A percentile compares a stretch with the other conserved stretches of the same genome.
These are phyloP conservation scores for Scophthalmus maximus DNA, from an alignment of 2,113 vertebrate species.

Conservation along the genomic window DNA sequence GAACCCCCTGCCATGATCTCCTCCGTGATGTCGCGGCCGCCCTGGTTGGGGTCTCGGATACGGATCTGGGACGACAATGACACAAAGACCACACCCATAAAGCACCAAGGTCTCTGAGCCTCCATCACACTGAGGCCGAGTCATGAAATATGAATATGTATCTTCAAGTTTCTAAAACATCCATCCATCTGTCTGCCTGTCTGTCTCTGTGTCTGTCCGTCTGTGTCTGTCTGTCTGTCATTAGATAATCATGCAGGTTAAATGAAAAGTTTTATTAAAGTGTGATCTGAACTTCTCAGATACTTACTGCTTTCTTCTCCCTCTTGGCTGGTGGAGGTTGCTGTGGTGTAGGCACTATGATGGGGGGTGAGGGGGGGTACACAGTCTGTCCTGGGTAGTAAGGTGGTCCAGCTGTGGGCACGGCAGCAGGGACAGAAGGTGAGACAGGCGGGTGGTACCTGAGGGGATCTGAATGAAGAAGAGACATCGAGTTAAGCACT, in stretches of 20 bases:
- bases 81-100: conserved; percentile 69
- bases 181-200: too few species aligned
- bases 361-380: conserved; percentile 91
- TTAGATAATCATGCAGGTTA: too few species aligned
- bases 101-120: conserved; percentile 43
- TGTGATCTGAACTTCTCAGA: conserved; percentile 49
- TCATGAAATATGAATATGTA: too few species aligned
- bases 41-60: conserved; percentile 98
- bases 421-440: conserved; percentile 67
- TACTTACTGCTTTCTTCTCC: conserved; percentile 96
- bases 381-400: conserved; percentile 95
- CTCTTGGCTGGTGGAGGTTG: conserved; percentile 92
- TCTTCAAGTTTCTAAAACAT: neutral
- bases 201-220: too few species aligned
- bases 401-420: conserved; percentile 83
- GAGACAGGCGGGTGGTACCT: conserved; percentile 76
- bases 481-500: conserved; percentile 14
- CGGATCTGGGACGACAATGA: conserved; percentile 89
- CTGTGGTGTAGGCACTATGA: conserved; percentile 98
- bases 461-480: conserved; percentile 69
- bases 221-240: too few species aligned
- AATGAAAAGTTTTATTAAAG: too few species aligned
- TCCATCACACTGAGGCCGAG: too few species aligned
- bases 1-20: conserved; percentile 96
- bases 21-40: conserved; percentile 97